Conservation (phyloP, 2,113 vertebrate genomes). For the Phasianus colchicus region DNA sequence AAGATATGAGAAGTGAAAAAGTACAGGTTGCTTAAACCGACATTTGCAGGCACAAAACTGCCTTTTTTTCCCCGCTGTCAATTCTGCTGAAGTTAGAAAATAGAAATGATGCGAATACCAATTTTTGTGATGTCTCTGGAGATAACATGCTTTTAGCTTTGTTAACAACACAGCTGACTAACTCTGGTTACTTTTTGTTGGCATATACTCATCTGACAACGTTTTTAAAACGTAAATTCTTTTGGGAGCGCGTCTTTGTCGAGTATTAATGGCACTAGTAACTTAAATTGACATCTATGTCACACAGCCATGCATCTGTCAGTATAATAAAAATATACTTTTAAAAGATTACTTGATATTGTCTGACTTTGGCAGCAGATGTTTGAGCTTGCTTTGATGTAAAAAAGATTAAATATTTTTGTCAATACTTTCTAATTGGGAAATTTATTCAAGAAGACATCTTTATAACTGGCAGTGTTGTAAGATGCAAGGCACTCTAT, state of each 20-base stretch:
- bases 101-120: not conserved
- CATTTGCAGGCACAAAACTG: not conserved
- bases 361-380: slow-evolving; percentile 66
- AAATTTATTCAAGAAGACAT: slow-evolving; percentile 69
- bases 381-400: slow-evolving; percentile 65
- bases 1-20: not conserved
- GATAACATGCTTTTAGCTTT: slow-evolving; percentile 54
- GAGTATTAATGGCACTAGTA: slow-evolving; percentile 68
- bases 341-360: slow-evolving; percentile 60
- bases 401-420: slow-evolving; percentile 71
- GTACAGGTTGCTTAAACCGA: not conserved
- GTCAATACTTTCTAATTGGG: slow-evolving; percentile 71
- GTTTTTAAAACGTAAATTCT: slow-evolving; percentile 60
- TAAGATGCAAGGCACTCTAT: slow-evolving; percentile 41
- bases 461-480: slow-evolving; percentile 49
- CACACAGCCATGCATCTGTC: slow-evolving; percentile 71
- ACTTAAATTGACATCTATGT: slow-evolving; percentile 72
- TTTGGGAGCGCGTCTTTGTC: slow-evolving; percentile 65
- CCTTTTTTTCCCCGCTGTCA: slow-evolving; percentile 20
- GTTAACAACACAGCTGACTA: slow-evolving; percentile 45
- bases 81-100: not conserved
- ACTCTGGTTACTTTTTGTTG: slow-evolving; percentile 42
- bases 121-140: slow-evolving; percentile 43
- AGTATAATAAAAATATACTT: slow-evolving; percentile 67
- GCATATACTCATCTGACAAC: slow-evolving; percentile 56